Evolutionary conservation across 2,888 invertebrate species (phyloP), one percentile per base, ranked within the genome.

Genomic region (Trachelus stipa): DNA sequence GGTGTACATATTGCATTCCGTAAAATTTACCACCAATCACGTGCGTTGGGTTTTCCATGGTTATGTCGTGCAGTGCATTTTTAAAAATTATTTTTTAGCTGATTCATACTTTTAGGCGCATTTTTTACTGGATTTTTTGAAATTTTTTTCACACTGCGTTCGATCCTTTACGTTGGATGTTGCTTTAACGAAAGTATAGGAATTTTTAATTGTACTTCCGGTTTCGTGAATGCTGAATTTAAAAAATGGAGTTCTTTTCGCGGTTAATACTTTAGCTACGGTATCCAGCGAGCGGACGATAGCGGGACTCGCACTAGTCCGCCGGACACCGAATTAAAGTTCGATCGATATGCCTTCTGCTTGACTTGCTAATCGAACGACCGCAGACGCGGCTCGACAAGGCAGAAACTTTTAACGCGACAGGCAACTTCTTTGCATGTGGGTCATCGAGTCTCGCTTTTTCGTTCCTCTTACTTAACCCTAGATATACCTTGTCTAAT

Each of bases 291-390:
- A 30, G 71, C 11, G 12, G 12, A 34, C 33, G 33, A 71, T 71
- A 71, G 71, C 71, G 71, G 12, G 56, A 15, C 23, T 23, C 56
- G 56, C 56, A 56, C 23, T 23, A 56, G 56, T 56, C 56, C 40
- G 23, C 9, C 9, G 56, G 23, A 23, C 33, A 9, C 33, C 71
- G 75, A 80, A 80, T 82, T 81, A 79, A 80, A 80, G 80, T 79
- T 56, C 78, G 81, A 80, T 82, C 82, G 81, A 82, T 82, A 81
- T 77, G 33, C 71, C 71, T 71, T 34, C 34, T 37, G 37, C 74
- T 74, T 74, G 74, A 74, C 74, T 74, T 74, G 74, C 74, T 74
- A 74, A 74, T 74, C 34, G 71, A 23, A 34, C 71, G 30, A 30
- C 74, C 37, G 71, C 71, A 34, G 71, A 71, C 31, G 71, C 71